phyloP scores from a whole-genome alignment of 1,140 invertebrate species.

The Patella vulgata region DNA sequence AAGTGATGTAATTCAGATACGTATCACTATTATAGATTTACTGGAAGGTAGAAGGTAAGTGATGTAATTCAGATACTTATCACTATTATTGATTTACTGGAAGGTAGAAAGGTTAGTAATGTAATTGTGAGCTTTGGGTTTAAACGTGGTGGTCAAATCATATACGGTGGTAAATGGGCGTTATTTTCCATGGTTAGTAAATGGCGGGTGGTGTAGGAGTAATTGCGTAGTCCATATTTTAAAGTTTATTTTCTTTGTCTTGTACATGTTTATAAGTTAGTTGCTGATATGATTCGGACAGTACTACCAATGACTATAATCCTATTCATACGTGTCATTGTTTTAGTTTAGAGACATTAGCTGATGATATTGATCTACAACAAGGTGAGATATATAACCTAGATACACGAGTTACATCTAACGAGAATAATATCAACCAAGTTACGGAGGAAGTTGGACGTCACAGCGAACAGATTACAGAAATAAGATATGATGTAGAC shows the following conservation, averaged over 20 bases:
- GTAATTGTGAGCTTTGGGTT: too few relatives aligned
- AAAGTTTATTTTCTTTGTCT: background rate
- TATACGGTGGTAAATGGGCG: background rate
- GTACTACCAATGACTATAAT: background rate
- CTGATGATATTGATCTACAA: slow-evolving; percentile 12
- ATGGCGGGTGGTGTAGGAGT: background rate
- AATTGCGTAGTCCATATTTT: background rate
- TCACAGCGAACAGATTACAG: slow-evolving; percentile 15
- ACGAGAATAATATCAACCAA: slow-evolving; percentile 19
- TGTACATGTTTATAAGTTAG: background rate
- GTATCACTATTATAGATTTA: too few relatives aligned
- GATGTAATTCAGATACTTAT: too few relatives aligned
- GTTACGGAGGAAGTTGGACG: slow-evolving; percentile 9
- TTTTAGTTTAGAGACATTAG: slow-evolving; percentile 21
- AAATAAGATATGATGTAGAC: slow-evolving; percentile 16
- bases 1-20: too few relatives aligned
- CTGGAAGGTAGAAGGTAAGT: too few relatives aligned
- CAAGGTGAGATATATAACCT: slow-evolving; percentile 20
- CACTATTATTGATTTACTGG: slow-evolving; percentile 23
- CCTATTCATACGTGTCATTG: background rate
- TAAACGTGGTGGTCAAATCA: too few relatives aligned
- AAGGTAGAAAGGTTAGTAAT: too few relatives aligned
- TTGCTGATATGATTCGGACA: background rate
- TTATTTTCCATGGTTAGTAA: background rate
- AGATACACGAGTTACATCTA: slow-evolving; percentile 12